A percentile compares a stretch with the other conserved stretches of the same genome.
phyloP scores from a whole-genome alignment of 2,797 vertebrate species.

The Pangasius sanitwongsei region DNA sequence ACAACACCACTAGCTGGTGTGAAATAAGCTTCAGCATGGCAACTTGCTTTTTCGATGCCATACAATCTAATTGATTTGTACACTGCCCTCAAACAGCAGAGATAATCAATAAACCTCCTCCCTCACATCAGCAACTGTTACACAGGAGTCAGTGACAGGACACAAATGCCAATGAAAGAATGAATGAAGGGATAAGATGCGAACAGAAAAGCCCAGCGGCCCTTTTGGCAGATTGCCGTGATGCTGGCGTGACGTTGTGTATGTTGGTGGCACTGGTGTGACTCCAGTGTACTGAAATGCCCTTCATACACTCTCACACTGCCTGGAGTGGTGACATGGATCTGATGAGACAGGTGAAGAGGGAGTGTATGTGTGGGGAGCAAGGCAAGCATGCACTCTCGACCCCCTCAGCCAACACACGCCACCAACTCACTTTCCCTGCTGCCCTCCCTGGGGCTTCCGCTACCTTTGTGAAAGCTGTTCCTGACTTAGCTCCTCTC shows the following conservation, averaged over 20 bases:
- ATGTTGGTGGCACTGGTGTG: conserved; percentile 30
- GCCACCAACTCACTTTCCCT: conserved; percentile 56
- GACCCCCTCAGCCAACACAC: conserved; percentile 34
- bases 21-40: not conserved
- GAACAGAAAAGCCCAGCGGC: conserved; percentile 26
- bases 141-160: conserved; percentile 31
- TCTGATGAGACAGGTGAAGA: conserved; percentile 93
- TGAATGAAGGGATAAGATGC: conserved; percentile 46
- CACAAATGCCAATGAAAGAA: conserved; percentile 60
- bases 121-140: conserved; percentile 64
- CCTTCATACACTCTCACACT: conserved; percentile 73
- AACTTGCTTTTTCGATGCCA: not conserved
- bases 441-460: conserved; percentile 85
- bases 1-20: not conserved
- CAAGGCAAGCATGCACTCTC: conserved; percentile 62
- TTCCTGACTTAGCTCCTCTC: conserved; percentile 76
- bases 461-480: conserved; percentile 79
- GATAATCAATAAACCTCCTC: conserved; percentile 73
- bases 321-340: conserved; percentile 93
- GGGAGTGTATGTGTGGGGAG: conserved; percentile 71
- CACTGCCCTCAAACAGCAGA: conserved; percentile 67
- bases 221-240: conserved; percentile 54
- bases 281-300: conserved; percentile 39
- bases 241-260: conserved; percentile 62
- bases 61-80: conserved; percentile 51